Evolutionary conservation across 2,888 invertebrate species (phyloP).

Genomic region (Ceratothoa steindachneri): DNA sequence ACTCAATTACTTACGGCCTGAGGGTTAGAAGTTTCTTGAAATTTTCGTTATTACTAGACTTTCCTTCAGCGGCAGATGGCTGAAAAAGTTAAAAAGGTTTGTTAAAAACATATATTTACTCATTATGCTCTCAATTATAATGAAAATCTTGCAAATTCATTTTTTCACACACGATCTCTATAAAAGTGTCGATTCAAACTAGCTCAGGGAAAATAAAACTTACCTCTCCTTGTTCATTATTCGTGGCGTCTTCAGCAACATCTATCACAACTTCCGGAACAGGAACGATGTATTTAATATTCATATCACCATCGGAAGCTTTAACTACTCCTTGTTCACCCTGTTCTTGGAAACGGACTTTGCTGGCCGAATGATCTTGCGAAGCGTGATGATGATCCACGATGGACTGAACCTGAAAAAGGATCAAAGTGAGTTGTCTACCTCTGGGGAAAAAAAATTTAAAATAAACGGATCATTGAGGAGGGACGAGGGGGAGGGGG

Average conservation of each 20-base stretch:
- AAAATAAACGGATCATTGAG: too few relatives aligned
- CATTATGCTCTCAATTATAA: too few relatives aligned
- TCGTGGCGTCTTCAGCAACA: background rate
- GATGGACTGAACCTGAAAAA: constrained; percentile 81
- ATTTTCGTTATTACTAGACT: constrained; percentile 44
- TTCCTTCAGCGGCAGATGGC: constrained; percentile 29
- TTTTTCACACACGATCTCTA: too few relatives aligned
- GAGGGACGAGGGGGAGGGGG: too few relatives aligned
- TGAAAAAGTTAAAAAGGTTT: too few relatives aligned
- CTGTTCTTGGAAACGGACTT: constrained; percentile 79
- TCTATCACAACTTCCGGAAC: constrained; percentile 1
- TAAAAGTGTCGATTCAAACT: too few relatives aligned
- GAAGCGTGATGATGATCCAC: constrained; percentile 81
- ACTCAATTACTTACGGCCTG: constrained; percentile 56
- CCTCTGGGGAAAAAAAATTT: too few relatives aligned
- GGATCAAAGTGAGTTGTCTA: background rate
- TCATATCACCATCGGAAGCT: background rate
- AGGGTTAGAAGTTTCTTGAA: constrained; percentile 53
- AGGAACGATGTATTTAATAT: background rate
- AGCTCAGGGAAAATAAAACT: too few relatives aligned
- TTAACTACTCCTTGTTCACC: constrained; percentile 11
- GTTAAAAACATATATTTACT: too few relatives aligned
- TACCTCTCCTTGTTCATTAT: background rate
- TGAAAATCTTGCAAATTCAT: too few relatives aligned
- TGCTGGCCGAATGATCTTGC: constrained; percentile 69